Conservation (phyloP, 2,888 invertebrate species). For the Mesopsocus fuscifrons region DNA sequence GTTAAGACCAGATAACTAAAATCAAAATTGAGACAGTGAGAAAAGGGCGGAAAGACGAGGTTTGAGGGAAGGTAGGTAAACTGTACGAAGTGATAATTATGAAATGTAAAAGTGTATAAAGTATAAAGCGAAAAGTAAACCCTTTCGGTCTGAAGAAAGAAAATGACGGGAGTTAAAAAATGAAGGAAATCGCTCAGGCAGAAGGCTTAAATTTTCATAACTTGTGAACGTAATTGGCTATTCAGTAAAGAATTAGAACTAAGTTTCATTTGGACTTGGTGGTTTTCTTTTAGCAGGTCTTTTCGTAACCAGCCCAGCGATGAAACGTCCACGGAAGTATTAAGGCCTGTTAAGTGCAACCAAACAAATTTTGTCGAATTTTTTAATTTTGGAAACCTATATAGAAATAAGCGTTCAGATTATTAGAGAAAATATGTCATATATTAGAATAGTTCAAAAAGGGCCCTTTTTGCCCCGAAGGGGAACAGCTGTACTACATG, state of each 20-base stretch:
- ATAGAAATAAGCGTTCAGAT: no score
- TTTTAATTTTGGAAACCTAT: no score
- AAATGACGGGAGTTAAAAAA: conserved; percentile 5
- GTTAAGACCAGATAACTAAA: no score
- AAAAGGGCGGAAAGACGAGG: neutral
- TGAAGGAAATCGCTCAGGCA: conserved; percentile 4
- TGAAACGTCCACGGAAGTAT: no score
- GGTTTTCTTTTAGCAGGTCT: conserved; percentile 1
- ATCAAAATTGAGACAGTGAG: conserved; percentile 1
- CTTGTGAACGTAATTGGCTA: conserved; percentile 3
- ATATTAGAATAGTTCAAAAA: no score
- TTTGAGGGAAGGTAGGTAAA: conserved; percentile 2
- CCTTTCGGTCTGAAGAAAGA: conserved; percentile 3
- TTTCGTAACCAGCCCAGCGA: no score
- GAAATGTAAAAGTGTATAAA: neutral
- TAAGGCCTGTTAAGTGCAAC: no score
- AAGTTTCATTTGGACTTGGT: conserved; percentile 3
- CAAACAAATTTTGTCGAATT: no score
- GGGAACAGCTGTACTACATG: no score
- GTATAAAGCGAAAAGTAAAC: conserved; percentile 1
- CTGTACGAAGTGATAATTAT: conserved; percentile 3
- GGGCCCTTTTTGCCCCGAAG: no score
- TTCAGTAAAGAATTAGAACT: conserved; percentile 5
- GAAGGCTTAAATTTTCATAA: conserved; percentile 6
- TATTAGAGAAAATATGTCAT: no score